These are phyloP conservation scores for Deilephila porcellus DNA, from an alignment of 2,888 invertebrate genomes.

Conservation along the genomic window DNA sequence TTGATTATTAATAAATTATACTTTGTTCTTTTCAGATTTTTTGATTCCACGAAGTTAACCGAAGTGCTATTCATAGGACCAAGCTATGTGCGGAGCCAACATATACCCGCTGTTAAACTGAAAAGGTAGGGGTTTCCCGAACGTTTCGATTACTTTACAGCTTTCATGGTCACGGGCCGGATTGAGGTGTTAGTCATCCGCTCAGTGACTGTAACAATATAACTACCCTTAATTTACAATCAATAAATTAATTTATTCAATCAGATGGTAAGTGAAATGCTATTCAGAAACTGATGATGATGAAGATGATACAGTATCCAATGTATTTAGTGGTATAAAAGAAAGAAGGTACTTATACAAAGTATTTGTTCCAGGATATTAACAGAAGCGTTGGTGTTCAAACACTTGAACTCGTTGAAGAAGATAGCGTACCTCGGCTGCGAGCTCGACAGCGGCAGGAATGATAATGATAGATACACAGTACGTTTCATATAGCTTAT, in stretches of 20 bases:
- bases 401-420: constrained; percentile 57
- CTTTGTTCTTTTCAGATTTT: constrained; percentile 63
- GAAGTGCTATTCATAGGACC: constrained; percentile 73
- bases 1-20: too few relatives aligned
- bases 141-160: neutral
- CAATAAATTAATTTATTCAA: too few relatives aligned
- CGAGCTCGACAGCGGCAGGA: constrained; percentile 55
- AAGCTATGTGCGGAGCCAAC: constrained; percentile 55
- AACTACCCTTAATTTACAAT: too few relatives aligned
- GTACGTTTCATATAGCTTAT: constrained; percentile 51
- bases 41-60: constrained; percentile 63
- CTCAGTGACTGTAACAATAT: too few relatives aligned
- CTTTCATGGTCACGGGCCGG: too few relatives aligned
- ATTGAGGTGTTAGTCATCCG: too few relatives aligned
- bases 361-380: constrained; percentile 54
- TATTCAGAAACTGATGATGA: too few relatives aligned
- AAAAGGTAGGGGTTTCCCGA: constrained; percentile 56
- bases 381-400: constrained; percentile 66
- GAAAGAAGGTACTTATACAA: neutral
- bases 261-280: too few relatives aligned
- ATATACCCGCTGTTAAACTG: constrained; percentile 57
- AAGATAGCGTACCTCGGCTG: constrained; percentile 66
- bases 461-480: constrained; percentile 56
- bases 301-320: too few relatives aligned
- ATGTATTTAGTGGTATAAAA: too few relatives aligned